Base-by-base conservation (phyloP, 92 coral and sea anemone genomes). In the Heliopora coerulea region DNA sequence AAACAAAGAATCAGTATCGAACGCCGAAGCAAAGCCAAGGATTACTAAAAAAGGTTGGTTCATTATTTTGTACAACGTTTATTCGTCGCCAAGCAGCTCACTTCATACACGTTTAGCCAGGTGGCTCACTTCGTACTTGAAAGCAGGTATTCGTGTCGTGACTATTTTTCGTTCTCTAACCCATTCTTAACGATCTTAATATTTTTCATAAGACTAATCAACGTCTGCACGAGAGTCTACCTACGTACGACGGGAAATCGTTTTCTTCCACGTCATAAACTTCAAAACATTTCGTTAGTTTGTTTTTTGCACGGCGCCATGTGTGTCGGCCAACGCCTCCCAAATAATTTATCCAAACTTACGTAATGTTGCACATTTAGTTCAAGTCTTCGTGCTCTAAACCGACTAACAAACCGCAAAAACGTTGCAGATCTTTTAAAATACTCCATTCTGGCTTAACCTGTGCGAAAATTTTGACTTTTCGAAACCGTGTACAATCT, bases 41-140 rank as follows among this genome's bases (percentile, higher is more conserved):
- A 18, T 58, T 28, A 52, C 3, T n/a, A 70, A 70, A 54, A 70
- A 54, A 50, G 77, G 77, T 54, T 52, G 33, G 37, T 67, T 19
- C 8, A 11, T 1, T 1, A 28, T 10, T 15, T 11, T 63, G 10
- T 12, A 24, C 29, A 32, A 54, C 26, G 11, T 21, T 54, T 11
- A 10, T 54, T 19, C 23, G 5, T 5, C 59, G 8, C 27, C 59
- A 52, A n/a, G n/a, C n/a, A n/a, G n/a, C n/a, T n/a, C n/a, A n/a
- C n/a, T n/a, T n/a, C n/a, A n/a, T 37, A 12, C 12, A 37, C 12
- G 42, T 37, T 37, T 46, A n/a, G 15, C 52, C 52, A 46, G 52
- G 52, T 46, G 52, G 52, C n/a, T 37, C 6, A 4, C 4, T 11
- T 37, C 6, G 11, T 11, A 4, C 52, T 46, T n/a, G 52, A 6